Evolutionary conservation across 1,140 invertebrate species (phyloP).

Genomic region (Zaprionus africanus): DNA sequence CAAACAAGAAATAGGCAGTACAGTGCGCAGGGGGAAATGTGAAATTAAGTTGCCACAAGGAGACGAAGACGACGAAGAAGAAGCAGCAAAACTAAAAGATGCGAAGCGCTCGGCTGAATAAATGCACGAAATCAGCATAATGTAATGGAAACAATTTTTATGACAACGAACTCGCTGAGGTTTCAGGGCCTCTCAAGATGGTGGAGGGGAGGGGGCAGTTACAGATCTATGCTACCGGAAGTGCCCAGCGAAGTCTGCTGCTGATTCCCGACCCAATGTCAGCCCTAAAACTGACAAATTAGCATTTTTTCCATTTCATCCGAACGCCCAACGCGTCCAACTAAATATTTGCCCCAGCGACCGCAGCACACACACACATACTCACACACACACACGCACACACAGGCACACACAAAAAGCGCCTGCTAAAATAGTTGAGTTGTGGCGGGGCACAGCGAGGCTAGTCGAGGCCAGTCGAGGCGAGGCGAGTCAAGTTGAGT

Average conservation of each 20-base stretch:
- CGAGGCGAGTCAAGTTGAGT: slow-evolving; percentile 58
- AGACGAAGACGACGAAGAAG: slow-evolving; percentile 10
- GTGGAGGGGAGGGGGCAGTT: neutral
- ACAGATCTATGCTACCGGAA: neutral
- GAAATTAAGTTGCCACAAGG: slow-evolving; percentile 77
- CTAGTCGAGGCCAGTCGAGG: neutral
- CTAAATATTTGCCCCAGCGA: slow-evolving; percentile 76
- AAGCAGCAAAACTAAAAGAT: slow-evolving; percentile 55
- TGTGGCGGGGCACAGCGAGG: neutral
- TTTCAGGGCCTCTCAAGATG: neutral
- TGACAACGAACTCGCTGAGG: slow-evolving; percentile 52
- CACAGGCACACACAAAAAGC: slow-evolving; percentile 37
- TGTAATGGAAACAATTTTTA: slow-evolving; percentile 83
- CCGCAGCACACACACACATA: slow-evolving; percentile 52
- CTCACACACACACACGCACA: slow-evolving; percentile 36
- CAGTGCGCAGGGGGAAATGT: slow-evolving; percentile 47
- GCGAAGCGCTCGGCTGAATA: slow-evolving; percentile 68
- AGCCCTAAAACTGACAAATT: slow-evolving; percentile 82
- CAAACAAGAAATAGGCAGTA: slow-evolving; percentile 9
- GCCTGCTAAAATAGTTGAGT: slow-evolving; percentile 71
- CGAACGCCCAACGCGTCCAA: slow-evolving; percentile 51
- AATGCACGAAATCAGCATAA: slow-evolving; percentile 82
- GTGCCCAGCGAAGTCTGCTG: neutral
- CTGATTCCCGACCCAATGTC: slow-evolving; percentile 66
- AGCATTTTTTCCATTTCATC: slow-evolving; percentile 80